These are phyloP conservation scores for Perca schrenkii DNA, from an alignment of 2,113 vertebrate genomes.

Conservation along the genomic window DNA sequence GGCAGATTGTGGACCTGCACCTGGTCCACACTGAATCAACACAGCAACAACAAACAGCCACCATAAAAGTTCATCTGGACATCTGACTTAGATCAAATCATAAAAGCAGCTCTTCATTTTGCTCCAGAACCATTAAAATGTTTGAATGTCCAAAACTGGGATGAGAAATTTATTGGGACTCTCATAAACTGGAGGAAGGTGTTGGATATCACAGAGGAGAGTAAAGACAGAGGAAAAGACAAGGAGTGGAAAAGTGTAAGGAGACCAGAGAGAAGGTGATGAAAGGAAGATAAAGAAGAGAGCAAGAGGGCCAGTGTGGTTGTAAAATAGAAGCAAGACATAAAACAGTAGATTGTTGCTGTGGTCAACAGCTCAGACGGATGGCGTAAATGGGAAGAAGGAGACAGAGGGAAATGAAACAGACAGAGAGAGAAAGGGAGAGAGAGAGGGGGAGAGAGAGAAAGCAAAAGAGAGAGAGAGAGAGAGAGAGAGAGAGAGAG, in stretches of 20 bases:
- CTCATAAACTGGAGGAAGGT: conserved; percentile 36
- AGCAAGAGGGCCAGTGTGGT: neutral
- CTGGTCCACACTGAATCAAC: conserved; percentile 73
- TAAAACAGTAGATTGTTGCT: conserved; percentile 38
- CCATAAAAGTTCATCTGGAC: conserved; percentile 32
- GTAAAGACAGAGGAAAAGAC: neutral
- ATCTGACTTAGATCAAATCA: conserved; percentile 50
- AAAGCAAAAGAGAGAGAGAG: neutral
- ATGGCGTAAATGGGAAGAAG: neutral
- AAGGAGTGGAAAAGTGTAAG: conserved; percentile 3
- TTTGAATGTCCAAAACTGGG: conserved; percentile 25
- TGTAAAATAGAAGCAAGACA: conserved; percentile 41
- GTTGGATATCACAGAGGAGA: conserved; percentile 25
- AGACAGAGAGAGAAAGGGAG: neutral
- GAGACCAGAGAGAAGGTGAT: conserved; percentile 2
- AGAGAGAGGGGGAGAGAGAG: neutral
- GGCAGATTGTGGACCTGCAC: conserved; percentile 78
- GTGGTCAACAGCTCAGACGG: conserved; percentile 23
- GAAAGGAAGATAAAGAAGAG: conserved; percentile 47
- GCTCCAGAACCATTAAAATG: conserved; percentile 11
- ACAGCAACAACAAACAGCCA: conserved; percentile 53
- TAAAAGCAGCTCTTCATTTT: conserved; percentile 13
- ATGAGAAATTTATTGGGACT: conserved; percentile 34
- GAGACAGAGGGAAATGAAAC: neutral
- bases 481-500: neutral